Evolutionary conservation across 2,113 vertebrate species (phyloP), one percentile per base, ranked within the genome.

Genomic region (Brachyistius frenatus): DNA sequence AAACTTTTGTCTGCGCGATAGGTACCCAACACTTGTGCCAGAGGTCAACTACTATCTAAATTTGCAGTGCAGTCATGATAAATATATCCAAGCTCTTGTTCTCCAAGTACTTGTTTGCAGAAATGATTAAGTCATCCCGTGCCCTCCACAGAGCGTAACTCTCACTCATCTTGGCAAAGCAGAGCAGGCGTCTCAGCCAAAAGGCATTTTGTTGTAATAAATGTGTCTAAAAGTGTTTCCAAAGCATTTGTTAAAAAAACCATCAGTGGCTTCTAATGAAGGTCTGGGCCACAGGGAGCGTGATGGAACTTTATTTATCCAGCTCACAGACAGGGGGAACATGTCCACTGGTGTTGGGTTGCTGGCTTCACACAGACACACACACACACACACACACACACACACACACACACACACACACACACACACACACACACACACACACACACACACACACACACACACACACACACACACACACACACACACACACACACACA

Each of bases 141-240:
- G 69, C 76, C 73, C 41, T 66, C 62, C 53, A 36, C 9, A 1
- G 58, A 83, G 39, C 16, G 73, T 67, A 79, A 80, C 65, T 81
- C 66, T 73, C 16, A 15, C 46, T 53, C 55, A n/a, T 65, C 47
- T 73, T 83, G 76, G 73, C 54, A 1, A 31, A 32, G 44, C 9
- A 33, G 36, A 5, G 11, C 30, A 50, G 37, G 47, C 4, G 0
- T 65, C 61, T 62, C 49, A 36, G 85, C 80, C 80, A 84, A 67
- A 58, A 55, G 41, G 63, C 63, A 50, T 71, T 78, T 71, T 68
- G 76, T 78, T 4, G 1, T 89, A 66, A 82, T 87, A 80, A 88
- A 86, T 87, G 78, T 57, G 74, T 84, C 80, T 80, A 55, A 53
- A 68, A 85, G 73, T 58, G 52, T 85, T 83, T 86, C 86, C 78